phyloP scores from a whole-genome alignment of 2,113 vertebrate genomes.

The Ochotona princeps region DNA sequence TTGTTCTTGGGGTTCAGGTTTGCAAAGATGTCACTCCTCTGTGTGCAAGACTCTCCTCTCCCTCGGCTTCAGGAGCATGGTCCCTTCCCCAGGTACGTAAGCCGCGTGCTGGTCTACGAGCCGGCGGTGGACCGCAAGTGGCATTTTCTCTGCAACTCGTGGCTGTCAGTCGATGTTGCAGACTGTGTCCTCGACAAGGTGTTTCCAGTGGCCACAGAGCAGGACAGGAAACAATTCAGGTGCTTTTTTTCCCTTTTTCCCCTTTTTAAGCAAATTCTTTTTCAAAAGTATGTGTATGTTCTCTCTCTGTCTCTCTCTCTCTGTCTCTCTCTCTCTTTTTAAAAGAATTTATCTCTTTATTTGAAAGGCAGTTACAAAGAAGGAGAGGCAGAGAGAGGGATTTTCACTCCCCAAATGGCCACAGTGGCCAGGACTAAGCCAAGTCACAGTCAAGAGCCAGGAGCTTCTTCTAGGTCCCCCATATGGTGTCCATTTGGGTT shows the following conservation, averaged over 20 bases:
- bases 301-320: too few species aligned
- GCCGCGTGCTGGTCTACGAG: slow-evolving; percentile 93
- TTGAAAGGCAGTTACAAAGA: too few species aligned
- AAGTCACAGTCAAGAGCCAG: too few species aligned
- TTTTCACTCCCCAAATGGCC: too few species aligned
- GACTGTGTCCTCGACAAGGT: slow-evolving; percentile 94
- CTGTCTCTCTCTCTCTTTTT: too few species aligned
- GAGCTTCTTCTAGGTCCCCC: too few species aligned
- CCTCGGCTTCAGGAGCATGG: not conserved
- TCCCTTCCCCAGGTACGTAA: slow-evolving; percentile 91
- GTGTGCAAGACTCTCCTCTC: not conserved
- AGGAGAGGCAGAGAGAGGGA: too few species aligned
- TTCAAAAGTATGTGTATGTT: not conserved
- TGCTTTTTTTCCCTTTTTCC: slow-evolving; percentile 73
- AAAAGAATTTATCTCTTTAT: too few species aligned
- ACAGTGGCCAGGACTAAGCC: too few species aligned
- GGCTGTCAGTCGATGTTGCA: slow-evolving; percentile 93
- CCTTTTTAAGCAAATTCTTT: not conserved
- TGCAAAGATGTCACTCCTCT: not conserved
- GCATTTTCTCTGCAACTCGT: slow-evolving; percentile 96
- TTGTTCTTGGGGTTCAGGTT: not conserved
- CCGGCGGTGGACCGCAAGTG: slow-evolving; percentile 91
- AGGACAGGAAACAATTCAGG: slow-evolving; percentile 95
- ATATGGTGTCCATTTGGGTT: too few species aligned
- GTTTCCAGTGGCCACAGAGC: slow-evolving; percentile 93